Evolutionary conservation across 1,140 invertebrate species (phyloP).

Genomic region (Ostrea edulis): DNA sequence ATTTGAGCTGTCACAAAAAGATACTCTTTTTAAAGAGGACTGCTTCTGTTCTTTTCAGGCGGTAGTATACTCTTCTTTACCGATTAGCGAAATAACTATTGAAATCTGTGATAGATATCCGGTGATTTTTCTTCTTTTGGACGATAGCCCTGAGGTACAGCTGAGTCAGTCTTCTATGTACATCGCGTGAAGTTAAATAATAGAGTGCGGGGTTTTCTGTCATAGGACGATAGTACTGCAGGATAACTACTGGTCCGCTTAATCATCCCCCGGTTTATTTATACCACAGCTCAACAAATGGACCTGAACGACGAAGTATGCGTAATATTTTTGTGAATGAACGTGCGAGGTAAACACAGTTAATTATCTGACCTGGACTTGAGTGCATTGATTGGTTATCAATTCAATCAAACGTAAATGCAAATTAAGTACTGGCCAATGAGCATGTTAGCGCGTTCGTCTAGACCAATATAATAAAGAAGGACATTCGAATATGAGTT

Average conservation of each 20-base stretch:
- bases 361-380: not conserved
- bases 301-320: not conserved
- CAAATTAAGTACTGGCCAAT: not conserved
- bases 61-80: not conserved
- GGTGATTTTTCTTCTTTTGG: conserved; percentile 12
- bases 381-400: conserved; percentile 19
- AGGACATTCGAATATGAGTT: too few species aligned
- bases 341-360: conserved; percentile 24
- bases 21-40: not conserved
- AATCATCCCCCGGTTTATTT: not conserved
- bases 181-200: not conserved
- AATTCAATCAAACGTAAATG: not conserved
- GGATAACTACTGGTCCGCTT: conserved; percentile 7
- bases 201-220: not conserved
- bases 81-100: not conserved
- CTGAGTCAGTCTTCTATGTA: conserved; percentile 16
- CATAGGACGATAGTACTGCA: not conserved
- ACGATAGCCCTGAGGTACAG: not conserved
- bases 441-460: not conserved
- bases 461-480: too few species aligned
- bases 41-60: not conserved
- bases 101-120: not conserved
- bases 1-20: not conserved
- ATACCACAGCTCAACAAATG: not conserved
- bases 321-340: conserved; percentile 20